Conservation (phyloP, 2,113 vertebrate genomes). For the Oncorhynchus nerka region DNA sequence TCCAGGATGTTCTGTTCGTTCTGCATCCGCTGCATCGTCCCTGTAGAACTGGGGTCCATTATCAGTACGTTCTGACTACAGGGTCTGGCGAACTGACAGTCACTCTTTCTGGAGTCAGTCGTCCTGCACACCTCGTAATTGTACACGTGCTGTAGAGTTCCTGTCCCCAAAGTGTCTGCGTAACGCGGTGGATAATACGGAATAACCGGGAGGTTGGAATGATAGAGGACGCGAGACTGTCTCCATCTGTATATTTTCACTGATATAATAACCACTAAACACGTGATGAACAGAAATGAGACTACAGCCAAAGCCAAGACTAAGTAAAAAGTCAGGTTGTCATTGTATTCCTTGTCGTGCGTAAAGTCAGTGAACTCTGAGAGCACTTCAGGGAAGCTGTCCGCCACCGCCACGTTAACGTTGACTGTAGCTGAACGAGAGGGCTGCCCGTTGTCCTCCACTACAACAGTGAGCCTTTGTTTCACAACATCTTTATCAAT, state of each 20-base stretch:
- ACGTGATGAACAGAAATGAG: conserved; percentile 50
- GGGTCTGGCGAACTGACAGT: conserved; percentile 30
- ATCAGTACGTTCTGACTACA: conserved; percentile 23
- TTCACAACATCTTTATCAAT: conserved; percentile 29
- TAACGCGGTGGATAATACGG: conserved; percentile 26
- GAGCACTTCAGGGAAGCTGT: conserved; percentile 23
- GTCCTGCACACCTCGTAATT: conserved; percentile 73
- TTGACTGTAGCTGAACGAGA: conserved; percentile 20
- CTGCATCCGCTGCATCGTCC: not conserved
- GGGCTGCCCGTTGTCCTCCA: conserved; percentile 44
- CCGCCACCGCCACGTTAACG: conserved; percentile 20
- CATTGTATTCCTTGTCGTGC: conserved; percentile 18
- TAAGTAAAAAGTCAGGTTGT: conserved; percentile 20
- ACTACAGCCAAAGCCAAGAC: conserved; percentile 41
- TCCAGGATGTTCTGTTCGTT: not conserved
- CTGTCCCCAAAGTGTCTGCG: conserved; percentile 14
- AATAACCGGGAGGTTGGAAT: conserved; percentile 15
- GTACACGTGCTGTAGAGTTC: conserved; percentile 25
- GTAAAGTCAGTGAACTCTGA: conserved; percentile 14
- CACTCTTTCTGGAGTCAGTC: conserved; percentile 73
- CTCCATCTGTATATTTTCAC: conserved; percentile 26
- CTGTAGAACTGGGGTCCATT: not conserved
- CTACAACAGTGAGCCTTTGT: conserved; percentile 25
- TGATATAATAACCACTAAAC: not conserved
- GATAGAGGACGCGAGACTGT: conserved; percentile 18